These are phyloP conservation scores for Trichacis sp. DNA, from an alignment of 2,888 invertebrate species.

Conservation along the genomic window DNA sequence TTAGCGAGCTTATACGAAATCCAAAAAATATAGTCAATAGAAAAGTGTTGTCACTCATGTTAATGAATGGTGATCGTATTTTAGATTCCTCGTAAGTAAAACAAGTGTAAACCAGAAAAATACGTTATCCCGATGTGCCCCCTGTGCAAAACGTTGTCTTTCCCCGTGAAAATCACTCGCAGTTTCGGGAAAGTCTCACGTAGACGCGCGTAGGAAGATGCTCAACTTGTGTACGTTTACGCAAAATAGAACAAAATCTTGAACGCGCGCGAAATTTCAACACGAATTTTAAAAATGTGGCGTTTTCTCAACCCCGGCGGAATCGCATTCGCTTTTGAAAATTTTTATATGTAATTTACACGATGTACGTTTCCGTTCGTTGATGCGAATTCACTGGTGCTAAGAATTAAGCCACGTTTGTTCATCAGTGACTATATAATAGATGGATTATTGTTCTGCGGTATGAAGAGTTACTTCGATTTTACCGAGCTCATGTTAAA, in stretches of 20 bases:
- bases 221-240: background rate
- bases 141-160: background rate
- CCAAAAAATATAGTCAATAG: background rate
- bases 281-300: no score
- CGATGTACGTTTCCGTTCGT: background rate
- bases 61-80: background rate
- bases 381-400: background rate
- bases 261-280: background rate
- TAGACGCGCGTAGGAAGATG: background rate
- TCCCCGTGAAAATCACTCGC: no score
- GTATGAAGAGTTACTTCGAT: no score
- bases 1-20: background rate
- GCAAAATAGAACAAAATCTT: background rate
- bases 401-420: background rate
- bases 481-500: background rate
- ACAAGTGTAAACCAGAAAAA: background rate
- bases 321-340: background rate
- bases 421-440: background rate
- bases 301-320: no score
- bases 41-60: background rate
- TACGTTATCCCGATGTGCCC: background rate
- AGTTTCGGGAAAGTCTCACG: background rate
- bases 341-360: background rate
- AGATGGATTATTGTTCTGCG: background rate
- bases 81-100: background rate